phyloP scores from a whole-genome alignment of 2,888 invertebrate species.

The Leucozona laternaria region DNA sequence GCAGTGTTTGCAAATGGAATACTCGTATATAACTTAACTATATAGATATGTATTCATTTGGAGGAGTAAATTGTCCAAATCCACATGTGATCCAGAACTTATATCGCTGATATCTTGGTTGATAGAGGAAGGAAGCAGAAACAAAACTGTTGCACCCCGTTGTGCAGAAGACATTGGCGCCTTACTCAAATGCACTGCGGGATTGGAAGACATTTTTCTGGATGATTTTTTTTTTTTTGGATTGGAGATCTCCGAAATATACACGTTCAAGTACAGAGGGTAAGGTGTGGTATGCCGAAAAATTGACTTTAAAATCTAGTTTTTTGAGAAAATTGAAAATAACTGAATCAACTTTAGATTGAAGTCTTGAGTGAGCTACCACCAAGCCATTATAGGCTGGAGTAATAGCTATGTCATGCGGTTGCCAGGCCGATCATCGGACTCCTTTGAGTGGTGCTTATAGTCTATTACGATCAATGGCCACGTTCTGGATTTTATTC shows the following conservation, averaged over 20 bases:
- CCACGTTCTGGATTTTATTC: too few relatives aligned
- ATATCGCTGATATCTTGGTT: constrained; percentile 53
- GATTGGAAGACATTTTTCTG: constrained; percentile 28
- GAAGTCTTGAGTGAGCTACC: too few relatives aligned
- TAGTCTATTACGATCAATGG: too few relatives aligned
- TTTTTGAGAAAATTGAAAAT: too few relatives aligned
- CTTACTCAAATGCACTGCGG: constrained; percentile 63
- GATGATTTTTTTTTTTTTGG: constrained; percentile 42
- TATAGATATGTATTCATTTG: not conserved
- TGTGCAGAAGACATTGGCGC: constrained; percentile 74
- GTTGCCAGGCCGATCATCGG: too few relatives aligned
- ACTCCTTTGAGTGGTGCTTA: too few relatives aligned
- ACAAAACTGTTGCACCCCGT: constrained; percentile 68
- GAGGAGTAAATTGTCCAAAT: constrained; percentile 73
- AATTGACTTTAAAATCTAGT: constrained; percentile 33
- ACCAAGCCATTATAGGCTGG: too few relatives aligned
- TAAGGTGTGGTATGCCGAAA: constrained; percentile 13
- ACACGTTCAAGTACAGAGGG: not conserved
- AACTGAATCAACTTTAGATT: too few relatives aligned
- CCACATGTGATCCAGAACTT: constrained; percentile 61
- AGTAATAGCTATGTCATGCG: too few relatives aligned
- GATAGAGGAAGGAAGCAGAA: constrained; percentile 34
- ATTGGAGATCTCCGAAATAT: constrained; percentile 6
- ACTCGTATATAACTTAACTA: not conserved
- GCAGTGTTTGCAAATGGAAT: constrained; percentile 15